Evolutionary conservation across 2,113 vertebrate genomes (phyloP).

Genomic region (Eidolon helvum): DNA sequence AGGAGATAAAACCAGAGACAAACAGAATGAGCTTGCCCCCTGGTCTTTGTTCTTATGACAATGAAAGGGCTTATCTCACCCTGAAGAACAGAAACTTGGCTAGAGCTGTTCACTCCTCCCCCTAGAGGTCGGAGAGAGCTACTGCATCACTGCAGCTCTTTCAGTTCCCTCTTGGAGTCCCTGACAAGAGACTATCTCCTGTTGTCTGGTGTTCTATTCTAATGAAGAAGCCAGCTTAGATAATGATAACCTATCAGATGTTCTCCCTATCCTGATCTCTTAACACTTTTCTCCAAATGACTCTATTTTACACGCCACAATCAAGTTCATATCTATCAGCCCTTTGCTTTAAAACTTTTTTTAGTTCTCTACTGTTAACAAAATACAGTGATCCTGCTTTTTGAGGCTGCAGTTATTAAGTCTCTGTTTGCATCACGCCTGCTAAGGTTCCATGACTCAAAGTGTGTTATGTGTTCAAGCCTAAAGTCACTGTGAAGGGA

Average conservation of each 20-base stretch:
- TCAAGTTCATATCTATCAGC: not conserved
- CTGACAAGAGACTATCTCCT: not conserved
- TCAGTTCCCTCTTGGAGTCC: not conserved
- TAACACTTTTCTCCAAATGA: not conserved
- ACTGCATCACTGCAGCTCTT: not conserved
- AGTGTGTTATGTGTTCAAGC: not conserved
- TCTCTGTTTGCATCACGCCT: not conserved
- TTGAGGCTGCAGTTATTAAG: not conserved
- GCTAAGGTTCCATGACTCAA: not conserved
- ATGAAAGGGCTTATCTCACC: not conserved
- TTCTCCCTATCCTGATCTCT: not conserved
- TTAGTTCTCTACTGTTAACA: not conserved
- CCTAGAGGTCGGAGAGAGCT: not conserved
- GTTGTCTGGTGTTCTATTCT: not conserved
- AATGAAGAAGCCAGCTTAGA: not conserved
- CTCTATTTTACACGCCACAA: not conserved
- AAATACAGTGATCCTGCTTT: not conserved
- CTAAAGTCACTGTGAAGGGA: not conserved
- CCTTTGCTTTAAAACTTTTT: not conserved
- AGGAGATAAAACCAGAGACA: not conserved
- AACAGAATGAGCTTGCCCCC: not conserved
- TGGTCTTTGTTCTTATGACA: not conserved
- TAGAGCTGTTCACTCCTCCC: not conserved
- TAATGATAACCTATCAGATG: not conserved
- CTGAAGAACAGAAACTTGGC: not conserved